phyloP scores from a whole-genome alignment of 2,113 vertebrate species.

The Cyphomyrus plagiostoma region DNA sequence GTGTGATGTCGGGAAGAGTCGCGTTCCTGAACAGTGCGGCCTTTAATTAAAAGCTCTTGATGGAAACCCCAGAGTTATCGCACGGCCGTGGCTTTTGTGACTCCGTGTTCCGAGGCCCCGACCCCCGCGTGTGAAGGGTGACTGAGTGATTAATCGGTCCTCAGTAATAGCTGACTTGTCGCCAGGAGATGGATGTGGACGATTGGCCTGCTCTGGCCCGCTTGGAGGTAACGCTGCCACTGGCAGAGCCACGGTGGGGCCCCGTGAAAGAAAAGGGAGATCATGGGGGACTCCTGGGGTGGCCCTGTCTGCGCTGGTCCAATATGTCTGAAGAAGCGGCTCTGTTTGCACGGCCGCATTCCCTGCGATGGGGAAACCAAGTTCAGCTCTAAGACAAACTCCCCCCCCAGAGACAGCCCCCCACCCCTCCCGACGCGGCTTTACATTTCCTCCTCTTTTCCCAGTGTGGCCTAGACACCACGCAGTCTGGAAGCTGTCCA shows the following conservation, averaged over 20 bases:
- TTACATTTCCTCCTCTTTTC: constrained; percentile 34
- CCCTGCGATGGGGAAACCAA: constrained; percentile 56
- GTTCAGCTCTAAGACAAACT: constrained; percentile 58
- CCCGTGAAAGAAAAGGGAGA: not conserved
- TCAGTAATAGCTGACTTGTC: not conserved
- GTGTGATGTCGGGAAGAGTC: not conserved
- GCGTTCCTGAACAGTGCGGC: not conserved
- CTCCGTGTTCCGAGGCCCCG: not conserved
- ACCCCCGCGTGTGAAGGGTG: not conserved
- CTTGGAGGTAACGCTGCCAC: not conserved
- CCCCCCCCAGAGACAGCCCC: constrained; percentile 2
- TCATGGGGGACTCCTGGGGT: not conserved
- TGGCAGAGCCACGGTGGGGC: not conserved
- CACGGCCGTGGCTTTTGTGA: not conserved
- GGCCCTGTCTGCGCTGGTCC: not conserved
- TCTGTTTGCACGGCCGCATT: constrained; percentile 50
- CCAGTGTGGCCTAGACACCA: constrained; percentile 54
- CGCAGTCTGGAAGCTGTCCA: constrained; percentile 56
- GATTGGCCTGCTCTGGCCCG: not conserved
- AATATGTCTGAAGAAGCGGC: constrained; percentile 5
- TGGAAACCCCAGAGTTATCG: not conserved
- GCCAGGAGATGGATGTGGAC: constrained; percentile 7
- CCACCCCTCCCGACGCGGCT: not conserved
- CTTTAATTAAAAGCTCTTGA: constrained; percentile 13
- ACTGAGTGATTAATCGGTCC: constrained; percentile 15